Evolutionary conservation across 2,888 invertebrate genomes (phyloP), one percentile per base, ranked within the genome.

Genomic region (Protodeltote pygarga): DNA sequence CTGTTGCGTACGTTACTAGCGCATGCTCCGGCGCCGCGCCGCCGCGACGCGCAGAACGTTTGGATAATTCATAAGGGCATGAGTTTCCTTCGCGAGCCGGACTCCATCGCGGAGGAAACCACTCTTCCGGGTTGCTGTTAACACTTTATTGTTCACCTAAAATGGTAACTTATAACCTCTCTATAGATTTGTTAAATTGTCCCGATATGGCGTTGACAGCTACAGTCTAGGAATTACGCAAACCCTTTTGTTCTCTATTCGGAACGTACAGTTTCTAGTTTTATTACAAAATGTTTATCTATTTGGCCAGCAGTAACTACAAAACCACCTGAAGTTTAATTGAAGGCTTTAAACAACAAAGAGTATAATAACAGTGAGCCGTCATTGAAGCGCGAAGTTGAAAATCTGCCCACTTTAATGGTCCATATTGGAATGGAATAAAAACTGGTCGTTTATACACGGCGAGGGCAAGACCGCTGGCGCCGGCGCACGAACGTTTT

Each of bases 11-110:
- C 73, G 71, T 68, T 72, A 70, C 60, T 63, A 69, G 70, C 55
- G 50, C 29, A 44, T 53, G 69, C 73, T 68, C 70, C 57, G 75
- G 81, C 83, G 83, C 80, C 88, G 81, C 83, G 83, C 80, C 88
- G 84, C 82, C 79, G 62, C 68, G 88, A 75, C 87, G 87, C 80
- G 74, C 67, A 71, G 61, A n/a, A 61, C 79, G 73, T 80, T 88
- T 90, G 89, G 88, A 82, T 91, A 88, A 90, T 91, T 91, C 90
- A 91, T 91, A 83, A 88, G 83, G 79, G 77, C 79, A 72, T 77
- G 68, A 66, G 79, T 73, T 71, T 74, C 76, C 73, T 70, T 67
- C 64, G 41, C 51, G 54, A 55, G 59, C 50, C 68, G 63, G 67
- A 63, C 71, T 68, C 61, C 53, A 74, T 73, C 70, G 65, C 67